Evolutionary conservation across 2,113 vertebrate species (phyloP), one percentile per base, ranked within the genome.

Genomic region (Psilopsiagon aymara): DNA sequence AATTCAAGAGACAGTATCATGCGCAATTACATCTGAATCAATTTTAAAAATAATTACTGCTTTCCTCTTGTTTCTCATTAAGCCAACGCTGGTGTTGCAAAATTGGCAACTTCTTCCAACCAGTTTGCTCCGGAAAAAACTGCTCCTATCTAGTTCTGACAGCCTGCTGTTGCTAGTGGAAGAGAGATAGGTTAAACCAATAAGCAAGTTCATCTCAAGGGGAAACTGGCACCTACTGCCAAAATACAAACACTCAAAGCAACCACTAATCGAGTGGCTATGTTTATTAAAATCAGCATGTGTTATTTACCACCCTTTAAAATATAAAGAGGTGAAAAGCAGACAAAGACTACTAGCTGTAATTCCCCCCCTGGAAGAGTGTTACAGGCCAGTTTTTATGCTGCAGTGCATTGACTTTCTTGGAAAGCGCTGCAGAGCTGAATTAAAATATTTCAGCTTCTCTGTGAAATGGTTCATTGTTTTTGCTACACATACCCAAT

Each of bases 351-450:
- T 68, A 70, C 73, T 79, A 70, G 88, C 47, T 79, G 62, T 90
- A 94, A 93, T 94, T 80, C 88, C 95, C 96, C 88, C 92, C 92
- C 47, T 53, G 74, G 69, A 92, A 83, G 55, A 97, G 94, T 95
- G 93, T 93, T 96, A 88, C 88, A 95, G 93, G 88, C 94, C 95
- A 95, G 67, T 82, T 89, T 95, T 85, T 80, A 95, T 75, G 85
- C 96, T 91, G 96, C 97, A 96, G 93, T 93, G 90, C 96, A 94
- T 86, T 97, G 92, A 96, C 95, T 96, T 97, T 95, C 94, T 94
- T 95, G 90, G 93, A 97, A 97, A 96, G 94, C 95, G 70, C 76
- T 92, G 95, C 95, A 96, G 88, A 93, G 94, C 93, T 82, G 89
- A 94, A 97, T 93, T 94, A 92, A 96, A 96, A 94, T 95, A 94